Conservation (phyloP, 2,888 invertebrate genomes). For the Coenonympha glycerion region DNA sequence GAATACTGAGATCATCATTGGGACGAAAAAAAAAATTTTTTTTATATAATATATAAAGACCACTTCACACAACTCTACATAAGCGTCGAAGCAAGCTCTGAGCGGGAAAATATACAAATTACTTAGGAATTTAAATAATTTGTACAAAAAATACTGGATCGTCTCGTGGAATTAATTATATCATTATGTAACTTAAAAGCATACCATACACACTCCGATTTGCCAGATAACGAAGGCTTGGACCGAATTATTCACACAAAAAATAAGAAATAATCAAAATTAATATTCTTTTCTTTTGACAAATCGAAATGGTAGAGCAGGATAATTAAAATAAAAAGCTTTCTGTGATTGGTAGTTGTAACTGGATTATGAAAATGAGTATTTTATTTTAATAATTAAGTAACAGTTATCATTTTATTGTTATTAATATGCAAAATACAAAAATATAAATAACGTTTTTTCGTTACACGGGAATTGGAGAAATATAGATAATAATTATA, state of each 20-base stretch:
- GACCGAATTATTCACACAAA: background rate
- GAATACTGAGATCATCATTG: background rate
- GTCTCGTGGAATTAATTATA: constrained; percentile 15
- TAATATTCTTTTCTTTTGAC: background rate
- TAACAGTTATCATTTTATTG: constrained; percentile 19
- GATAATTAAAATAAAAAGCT: constrained; percentile 1
- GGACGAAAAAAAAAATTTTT: constrained; percentile 1
- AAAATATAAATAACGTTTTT: constrained; percentile 28
- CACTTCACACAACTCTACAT: constrained; percentile 18
- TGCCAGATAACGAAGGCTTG: background rate
- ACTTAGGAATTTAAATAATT: constrained; percentile 22
- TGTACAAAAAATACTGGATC: constrained; percentile 30
- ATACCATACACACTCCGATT: constrained; percentile 4
- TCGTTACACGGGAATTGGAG: constrained; percentile 7
- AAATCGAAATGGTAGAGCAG: constrained; percentile 5
- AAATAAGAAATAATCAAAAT: background rate
- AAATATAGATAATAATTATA: constrained; percentile 4
- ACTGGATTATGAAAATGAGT: constrained; percentile 27
- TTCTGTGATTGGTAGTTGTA: background rate
- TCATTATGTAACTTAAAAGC: background rate
- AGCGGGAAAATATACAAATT: constrained; percentile 15
- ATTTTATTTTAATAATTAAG: constrained; percentile 23
- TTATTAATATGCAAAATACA: constrained; percentile 28
- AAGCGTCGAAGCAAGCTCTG: constrained; percentile 13
- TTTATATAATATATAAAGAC: constrained; percentile 1